Percentiles rank a stretch among this genome's conserved stretches.
phyloP scores from a whole-genome alignment of 2,113 vertebrate genomes.

The Eclectus roratus region DNA sequence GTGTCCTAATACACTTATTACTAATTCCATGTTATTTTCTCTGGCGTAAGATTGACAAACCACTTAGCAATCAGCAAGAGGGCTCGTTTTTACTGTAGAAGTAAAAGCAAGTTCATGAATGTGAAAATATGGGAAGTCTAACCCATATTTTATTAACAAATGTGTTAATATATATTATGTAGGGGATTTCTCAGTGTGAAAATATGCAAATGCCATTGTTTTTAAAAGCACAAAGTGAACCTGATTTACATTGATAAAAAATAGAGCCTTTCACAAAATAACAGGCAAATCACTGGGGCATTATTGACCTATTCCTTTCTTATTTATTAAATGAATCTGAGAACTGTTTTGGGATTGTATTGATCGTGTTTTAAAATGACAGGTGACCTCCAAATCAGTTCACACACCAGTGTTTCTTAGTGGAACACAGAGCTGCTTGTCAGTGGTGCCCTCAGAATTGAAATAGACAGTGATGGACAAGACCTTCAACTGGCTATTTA shows the following conservation, averaged over 20 bases:
- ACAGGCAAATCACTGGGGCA: slow-evolving; percentile 24
- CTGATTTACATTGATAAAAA: background rate
- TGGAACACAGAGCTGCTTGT: slow-evolving; percentile 34
- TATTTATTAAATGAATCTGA: slow-evolving; percentile 65
- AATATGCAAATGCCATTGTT: slow-evolving; percentile 16
- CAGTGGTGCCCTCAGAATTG: slow-evolving; percentile 46
- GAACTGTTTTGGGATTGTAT: slow-evolving; percentile 53
- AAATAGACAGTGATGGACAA: slow-evolving; percentile 69
- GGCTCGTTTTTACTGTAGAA: background rate
- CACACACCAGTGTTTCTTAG: slow-evolving; percentile 44
- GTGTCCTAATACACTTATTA: background rate
- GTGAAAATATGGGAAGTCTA: background rate
- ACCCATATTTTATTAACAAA: slow-evolving; percentile 1
- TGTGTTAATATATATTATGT: background rate
- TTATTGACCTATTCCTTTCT: slow-evolving; percentile 58
- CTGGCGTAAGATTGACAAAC: background rate
- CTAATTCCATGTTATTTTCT: background rate
- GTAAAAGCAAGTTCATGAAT: background rate
- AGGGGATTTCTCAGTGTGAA: background rate
- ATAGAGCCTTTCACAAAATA: slow-evolving; percentile 20
- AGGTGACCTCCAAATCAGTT: slow-evolving; percentile 69
- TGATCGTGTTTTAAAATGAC: slow-evolving; percentile 69
- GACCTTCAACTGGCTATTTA: slow-evolving; percentile 38
- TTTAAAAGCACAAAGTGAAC: background rate
- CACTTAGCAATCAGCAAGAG: background rate